Percentiles rank a stretch among this genome's conserved stretches.
Evolutionary conservation across 2,888 invertebrate species (phyloP).

Genomic region (Orchesellides sinensis): DNA sequence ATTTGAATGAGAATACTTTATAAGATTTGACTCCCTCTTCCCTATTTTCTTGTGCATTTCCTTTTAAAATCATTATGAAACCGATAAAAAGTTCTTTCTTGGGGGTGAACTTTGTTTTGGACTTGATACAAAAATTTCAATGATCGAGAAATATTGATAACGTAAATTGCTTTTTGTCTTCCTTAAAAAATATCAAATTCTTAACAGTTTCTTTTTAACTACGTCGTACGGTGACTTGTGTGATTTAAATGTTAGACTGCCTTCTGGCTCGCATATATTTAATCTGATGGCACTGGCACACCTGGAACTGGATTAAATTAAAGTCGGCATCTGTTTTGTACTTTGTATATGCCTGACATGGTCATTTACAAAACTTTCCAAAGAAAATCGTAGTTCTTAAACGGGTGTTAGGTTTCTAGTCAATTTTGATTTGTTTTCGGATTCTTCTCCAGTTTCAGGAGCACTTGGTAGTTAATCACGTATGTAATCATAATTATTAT

Average conservation of each 20-base stretch:
- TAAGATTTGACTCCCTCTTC: background rate
- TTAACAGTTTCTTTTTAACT: background rate
- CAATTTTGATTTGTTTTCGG: background rate
- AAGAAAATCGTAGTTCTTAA: background rate
- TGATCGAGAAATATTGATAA: conserved; percentile 6
- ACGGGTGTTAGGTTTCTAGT: background rate
- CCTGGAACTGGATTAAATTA: conserved; percentile 4
- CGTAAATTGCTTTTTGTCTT: conserved; percentile 8
- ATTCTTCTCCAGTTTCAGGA: no score
- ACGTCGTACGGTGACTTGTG: background rate
- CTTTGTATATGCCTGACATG: no score
- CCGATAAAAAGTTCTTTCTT: conserved; percentile 2
- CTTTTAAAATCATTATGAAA: conserved; percentile 25
- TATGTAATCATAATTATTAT: no score
- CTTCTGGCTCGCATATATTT: no score
- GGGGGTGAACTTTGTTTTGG: conserved; percentile 24
- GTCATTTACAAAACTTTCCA: background rate
- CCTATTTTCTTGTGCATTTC: conserved; percentile 14
- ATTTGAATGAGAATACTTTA: background rate
- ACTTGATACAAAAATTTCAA: conserved; percentile 27
- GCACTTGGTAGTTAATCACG: no score
- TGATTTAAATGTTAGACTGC: background rate
- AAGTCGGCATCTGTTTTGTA: conserved; percentile 3
- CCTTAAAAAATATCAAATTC: background rate
- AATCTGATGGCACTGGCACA: background rate